Conservation (phyloP, 2,888 invertebrate genomes). For the Rotaria magnacalcarata region DNA sequence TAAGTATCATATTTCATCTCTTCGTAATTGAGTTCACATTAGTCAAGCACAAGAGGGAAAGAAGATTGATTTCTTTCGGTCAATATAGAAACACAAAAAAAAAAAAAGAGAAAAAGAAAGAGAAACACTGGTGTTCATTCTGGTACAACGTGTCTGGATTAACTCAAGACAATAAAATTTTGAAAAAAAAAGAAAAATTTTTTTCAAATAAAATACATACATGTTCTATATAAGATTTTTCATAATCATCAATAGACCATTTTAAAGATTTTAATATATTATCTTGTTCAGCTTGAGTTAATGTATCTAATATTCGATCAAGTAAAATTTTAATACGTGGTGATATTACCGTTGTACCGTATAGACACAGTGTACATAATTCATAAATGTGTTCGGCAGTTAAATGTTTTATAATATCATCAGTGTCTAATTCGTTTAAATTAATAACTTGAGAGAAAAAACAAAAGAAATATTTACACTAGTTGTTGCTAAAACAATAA, state of each 20-base stretch:
- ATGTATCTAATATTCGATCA: slow-evolving; percentile 12
- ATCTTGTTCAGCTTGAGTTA: slow-evolving; percentile 14
- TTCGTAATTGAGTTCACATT: slow-evolving; percentile 31
- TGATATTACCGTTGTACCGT: neutral
- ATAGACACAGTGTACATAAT: slow-evolving; percentile 21
- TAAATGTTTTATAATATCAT: slow-evolving; percentile 16
- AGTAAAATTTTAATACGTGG: slow-evolving; percentile 32
- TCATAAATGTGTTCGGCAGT: neutral
- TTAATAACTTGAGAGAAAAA: neutral
- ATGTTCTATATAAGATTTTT: slow-evolving; percentile 27
- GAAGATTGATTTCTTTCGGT: slow-evolving; percentile 25
- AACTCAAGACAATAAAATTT: too few relatives aligned
- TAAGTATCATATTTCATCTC: slow-evolving; percentile 26
- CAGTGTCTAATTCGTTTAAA: neutral
- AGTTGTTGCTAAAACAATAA: too few relatives aligned
- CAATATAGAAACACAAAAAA: neutral
- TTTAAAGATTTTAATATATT: slow-evolving; percentile 20
- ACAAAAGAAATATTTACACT: neutral
- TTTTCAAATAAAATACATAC: neutral
- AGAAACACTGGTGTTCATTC: slow-evolving; percentile 1
- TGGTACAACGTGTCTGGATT: slow-evolving; percentile 23
- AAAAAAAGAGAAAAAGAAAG: neutral
- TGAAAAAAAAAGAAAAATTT: neutral
- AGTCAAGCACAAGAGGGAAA: neutral
- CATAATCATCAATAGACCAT: slow-evolving; percentile 31